Percentiles rank a stretch among this genome's conserved stretches.
Evolutionary conservation across 2,113 vertebrate species (phyloP).

Genomic region (Helogale parvula): DNA sequence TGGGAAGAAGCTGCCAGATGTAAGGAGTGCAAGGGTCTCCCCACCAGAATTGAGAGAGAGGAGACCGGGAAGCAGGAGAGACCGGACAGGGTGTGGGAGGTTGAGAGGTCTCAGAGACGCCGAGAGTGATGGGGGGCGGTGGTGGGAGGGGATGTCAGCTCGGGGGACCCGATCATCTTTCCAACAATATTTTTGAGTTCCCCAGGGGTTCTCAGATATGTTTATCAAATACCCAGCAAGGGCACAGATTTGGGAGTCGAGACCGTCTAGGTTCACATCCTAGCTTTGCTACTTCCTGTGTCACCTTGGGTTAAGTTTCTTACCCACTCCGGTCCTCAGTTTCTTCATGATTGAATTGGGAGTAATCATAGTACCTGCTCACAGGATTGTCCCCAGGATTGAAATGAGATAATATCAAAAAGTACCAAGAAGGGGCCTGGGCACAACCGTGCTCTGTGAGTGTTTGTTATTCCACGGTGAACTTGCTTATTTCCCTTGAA

Average conservation of each 20-base stretch:
- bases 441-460: neutral
- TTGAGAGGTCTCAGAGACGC: neutral
- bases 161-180: neutral
- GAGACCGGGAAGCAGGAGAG: neutral
- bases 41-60: neutral
- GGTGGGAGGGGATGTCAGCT: neutral
- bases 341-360: neutral
- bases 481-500: neutral
- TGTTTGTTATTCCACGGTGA: neutral
- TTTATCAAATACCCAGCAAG: neutral
- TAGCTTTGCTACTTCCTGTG: slow-evolving; percentile 18
- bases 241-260: neutral
- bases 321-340: neutral
- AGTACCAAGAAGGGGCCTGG: neutral
- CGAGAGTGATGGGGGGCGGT: neutral
- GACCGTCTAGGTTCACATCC: neutral
- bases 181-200: neutral
- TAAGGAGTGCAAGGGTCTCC: neutral
- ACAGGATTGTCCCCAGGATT: neutral
- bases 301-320: slow-evolving; percentile 58
- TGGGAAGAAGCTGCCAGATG: neutral
- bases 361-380: neutral
- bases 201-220: neutral
- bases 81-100: neutral
- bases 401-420: neutral